phyloP scores from a whole-genome alignment of 1,140 invertebrate genomes.

The Hyles euphorbiae region DNA sequence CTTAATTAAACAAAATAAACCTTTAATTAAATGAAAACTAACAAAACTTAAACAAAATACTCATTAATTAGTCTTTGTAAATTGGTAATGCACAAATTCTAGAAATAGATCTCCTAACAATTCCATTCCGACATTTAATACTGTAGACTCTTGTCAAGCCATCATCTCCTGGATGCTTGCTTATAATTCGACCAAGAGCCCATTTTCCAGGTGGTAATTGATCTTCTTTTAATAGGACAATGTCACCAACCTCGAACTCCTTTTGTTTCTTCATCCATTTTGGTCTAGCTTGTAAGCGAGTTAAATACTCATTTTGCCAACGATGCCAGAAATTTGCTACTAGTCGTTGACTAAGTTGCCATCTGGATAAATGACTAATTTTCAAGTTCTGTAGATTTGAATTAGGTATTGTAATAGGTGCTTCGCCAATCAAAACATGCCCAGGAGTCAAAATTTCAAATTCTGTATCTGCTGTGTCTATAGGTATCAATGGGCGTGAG shows the following conservation, averaged over 20 bases:
- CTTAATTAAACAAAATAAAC: too few relatives aligned
- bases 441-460: background rate
- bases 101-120: conserved; percentile 23
- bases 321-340: conserved; percentile 17
- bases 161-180: conserved; percentile 2
- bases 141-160: conserved; percentile 47
- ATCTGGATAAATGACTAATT: conserved; percentile 5
- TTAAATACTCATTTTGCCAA: conserved; percentile 18
- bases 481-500: conserved; percentile 7
- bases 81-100: conserved; percentile 21
- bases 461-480: background rate
- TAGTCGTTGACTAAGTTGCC: conserved; percentile 14
- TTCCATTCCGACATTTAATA: conserved; percentile 30
- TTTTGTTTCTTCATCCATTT: conserved; percentile 15
- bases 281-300: conserved; percentile 12
- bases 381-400: background rate
- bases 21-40: too few relatives aligned
- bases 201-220: conserved; percentile 6
- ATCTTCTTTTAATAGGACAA: conserved; percentile 10
- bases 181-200: conserved; percentile 1
- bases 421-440: conserved; percentile 3
- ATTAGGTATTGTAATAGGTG: conserved; percentile 4
- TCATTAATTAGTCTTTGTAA: too few relatives aligned
- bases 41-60: too few relatives aligned
- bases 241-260: conserved; percentile 16